These are phyloP conservation scores for Bradypodion ventrale DNA, from an alignment of 2,797 vertebrate species.

Conservation along the genomic window DNA sequence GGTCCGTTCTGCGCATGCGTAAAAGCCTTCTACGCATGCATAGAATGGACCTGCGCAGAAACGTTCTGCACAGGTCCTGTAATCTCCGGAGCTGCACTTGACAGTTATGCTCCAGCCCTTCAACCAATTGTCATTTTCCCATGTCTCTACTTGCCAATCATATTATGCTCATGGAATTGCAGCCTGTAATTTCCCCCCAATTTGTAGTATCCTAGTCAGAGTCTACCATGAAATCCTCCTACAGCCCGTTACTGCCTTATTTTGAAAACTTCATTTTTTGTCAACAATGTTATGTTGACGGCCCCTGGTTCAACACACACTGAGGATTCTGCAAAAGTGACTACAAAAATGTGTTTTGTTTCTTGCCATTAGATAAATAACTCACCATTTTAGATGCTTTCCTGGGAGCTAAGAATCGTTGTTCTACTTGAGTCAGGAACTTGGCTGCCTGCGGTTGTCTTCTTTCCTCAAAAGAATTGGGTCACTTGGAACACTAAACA, in stretches of 20 bases:
- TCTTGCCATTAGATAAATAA: slow-evolving; percentile 70
- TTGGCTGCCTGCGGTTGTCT: slow-evolving; percentile 63
- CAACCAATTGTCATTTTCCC: too few relatives aligned
- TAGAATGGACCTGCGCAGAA: too few relatives aligned
- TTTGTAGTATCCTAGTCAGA: neutral
- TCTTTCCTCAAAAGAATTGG: slow-evolving; percentile 61
- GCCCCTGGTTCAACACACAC: slow-evolving; percentile 33
- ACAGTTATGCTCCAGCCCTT: too few relatives aligned
- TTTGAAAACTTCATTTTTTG: slow-evolving; percentile 22
- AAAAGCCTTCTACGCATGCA: too few relatives aligned
- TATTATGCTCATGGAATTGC: neutral
- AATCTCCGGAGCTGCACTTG: too few relatives aligned
- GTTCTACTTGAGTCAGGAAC: slow-evolving; percentile 66
- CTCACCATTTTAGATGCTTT: slow-evolving; percentile 67
- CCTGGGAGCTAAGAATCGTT: slow-evolving; percentile 59
- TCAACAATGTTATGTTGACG: slow-evolving; percentile 29
- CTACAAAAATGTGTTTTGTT: slow-evolving; percentile 65
- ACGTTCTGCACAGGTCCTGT: too few relatives aligned
- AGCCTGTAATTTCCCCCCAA: neutral
- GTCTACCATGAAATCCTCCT: neutral
- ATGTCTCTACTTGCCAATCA: neutral
- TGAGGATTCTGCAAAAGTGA: slow-evolving; percentile 47
- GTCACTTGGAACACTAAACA: slow-evolving; percentile 57
- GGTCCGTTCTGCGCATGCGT: too few relatives aligned
- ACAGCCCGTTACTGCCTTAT: neutral